Evolutionary conservation across 1,140 invertebrate genomes (phyloP).

Genomic region (Bombus superbus): DNA sequence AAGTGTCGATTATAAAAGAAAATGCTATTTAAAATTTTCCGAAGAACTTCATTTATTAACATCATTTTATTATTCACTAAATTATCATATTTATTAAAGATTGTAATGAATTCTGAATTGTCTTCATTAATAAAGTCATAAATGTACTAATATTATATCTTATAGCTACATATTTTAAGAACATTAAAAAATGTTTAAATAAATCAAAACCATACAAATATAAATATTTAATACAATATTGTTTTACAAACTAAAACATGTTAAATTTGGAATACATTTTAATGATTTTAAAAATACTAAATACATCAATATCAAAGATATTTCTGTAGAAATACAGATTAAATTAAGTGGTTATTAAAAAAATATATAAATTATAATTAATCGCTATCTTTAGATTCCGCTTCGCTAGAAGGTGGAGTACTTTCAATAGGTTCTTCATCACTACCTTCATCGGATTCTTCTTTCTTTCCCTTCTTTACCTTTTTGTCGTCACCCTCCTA

Average conservation of each 20-base stretch:
- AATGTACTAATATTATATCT: not conserved
- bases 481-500: slow-evolving; percentile 55
- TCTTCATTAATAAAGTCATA: not conserved
- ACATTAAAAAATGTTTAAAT: not conserved
- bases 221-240: not conserved
- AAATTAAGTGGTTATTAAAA: not conserved
- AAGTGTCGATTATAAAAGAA: too few species aligned
- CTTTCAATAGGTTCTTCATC: slow-evolving; percentile 77
- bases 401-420: slow-evolving; percentile 80
- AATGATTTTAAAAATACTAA: not conserved
- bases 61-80: too few species aligned
- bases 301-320: not conserved
- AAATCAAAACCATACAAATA: not conserved
- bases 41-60: too few species aligned
- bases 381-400: slow-evolving; percentile 77
- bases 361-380: slow-evolving; percentile 55
- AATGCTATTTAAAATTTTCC: too few species aligned
- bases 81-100: not conserved
- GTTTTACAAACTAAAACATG: not conserved
- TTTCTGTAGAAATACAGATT: not conserved
- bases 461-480: slow-evolving; percentile 66
- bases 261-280: not conserved
- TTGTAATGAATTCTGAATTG: not conserved
- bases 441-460: slow-evolving; percentile 69
- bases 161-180: not conserved